phyloP scores from a whole-genome alignment of 2,113 vertebrate genomes.

The Gadus macrocephalus region DNA sequence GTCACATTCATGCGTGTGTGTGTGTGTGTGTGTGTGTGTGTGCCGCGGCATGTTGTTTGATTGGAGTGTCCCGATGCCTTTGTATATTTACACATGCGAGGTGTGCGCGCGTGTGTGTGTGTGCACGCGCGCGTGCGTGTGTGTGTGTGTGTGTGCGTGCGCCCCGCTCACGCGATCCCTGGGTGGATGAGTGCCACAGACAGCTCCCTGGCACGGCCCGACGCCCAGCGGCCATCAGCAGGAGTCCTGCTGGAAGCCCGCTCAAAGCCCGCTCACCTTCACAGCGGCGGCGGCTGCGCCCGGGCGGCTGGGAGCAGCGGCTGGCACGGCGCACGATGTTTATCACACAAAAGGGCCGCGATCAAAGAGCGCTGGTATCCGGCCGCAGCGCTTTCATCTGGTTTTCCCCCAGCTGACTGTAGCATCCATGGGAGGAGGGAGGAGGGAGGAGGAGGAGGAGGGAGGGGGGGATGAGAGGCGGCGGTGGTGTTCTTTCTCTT shows the following conservation, averaged over 20 bases:
- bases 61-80: too few species aligned
- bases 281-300: slow-evolving; percentile 54
- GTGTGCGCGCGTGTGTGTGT: too few species aligned
- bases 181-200: slow-evolving; percentile 25
- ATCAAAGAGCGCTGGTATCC: slow-evolving; percentile 74
- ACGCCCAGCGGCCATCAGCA: slow-evolving; percentile 53
- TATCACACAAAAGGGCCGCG: slow-evolving; percentile 73
- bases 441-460: slow-evolving; percentile 38
- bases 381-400: slow-evolving; percentile 76
- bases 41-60: too few species aligned
- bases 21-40: too few species aligned
- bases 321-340: slow-evolving; percentile 68
- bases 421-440: slow-evolving; percentile 61
- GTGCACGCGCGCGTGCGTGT: not conserved
- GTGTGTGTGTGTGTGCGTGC: slow-evolving; percentile 14
- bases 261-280: slow-evolving; percentile 73
- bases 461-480: not conserved
- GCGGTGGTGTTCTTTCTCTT: slow-evolving; percentile 45
- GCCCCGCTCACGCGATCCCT: slow-evolving; percentile 2
- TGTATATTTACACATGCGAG: too few species aligned
- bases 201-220: slow-evolving; percentile 56
- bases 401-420: slow-evolving; percentile 73
- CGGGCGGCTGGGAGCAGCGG: slow-evolving; percentile 39
- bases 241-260: slow-evolving; percentile 57
- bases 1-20: too few species aligned